Percentiles rank a stretch among this genome's conserved stretches.
These are phyloP conservation scores for Romanogobio albipinnatus DNA, from an alignment of 2,113 vertebrate genomes.

Conservation along the genomic window DNA sequence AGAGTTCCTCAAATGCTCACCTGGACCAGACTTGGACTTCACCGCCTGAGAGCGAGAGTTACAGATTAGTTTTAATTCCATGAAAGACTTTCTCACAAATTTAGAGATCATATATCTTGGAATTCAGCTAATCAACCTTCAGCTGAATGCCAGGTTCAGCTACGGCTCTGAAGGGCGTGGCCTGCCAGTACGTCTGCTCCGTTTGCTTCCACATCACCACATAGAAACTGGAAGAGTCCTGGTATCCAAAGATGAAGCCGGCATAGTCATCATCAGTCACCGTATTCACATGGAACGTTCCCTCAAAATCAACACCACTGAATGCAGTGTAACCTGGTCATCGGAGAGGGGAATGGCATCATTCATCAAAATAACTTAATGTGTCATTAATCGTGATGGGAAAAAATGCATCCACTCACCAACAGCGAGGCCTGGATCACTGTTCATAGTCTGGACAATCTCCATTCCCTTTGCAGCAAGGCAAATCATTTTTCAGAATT, in stretches of 20 bases:
- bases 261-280: slow-evolving; percentile 97
- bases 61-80: background rate
- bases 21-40: slow-evolving; percentile 93
- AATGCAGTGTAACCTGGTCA: slow-evolving; percentile 95
- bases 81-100: background rate
- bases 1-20: slow-evolving; percentile 94
- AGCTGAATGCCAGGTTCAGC: slow-evolving; percentile 98
- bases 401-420: slow-evolving; percentile 76
- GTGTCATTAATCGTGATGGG: background rate
- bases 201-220: slow-evolving; percentile 99
- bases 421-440: slow-evolving; percentile 96
- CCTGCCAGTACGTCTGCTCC: slow-evolving; percentile 99
- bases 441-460: slow-evolving; percentile 99
- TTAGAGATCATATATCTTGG: background rate
- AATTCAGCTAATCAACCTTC: slow-evolving; percentile 79
- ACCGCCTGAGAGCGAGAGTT: slow-evolving; percentile 81
- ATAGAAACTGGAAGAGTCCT: slow-evolving; percentile 98
- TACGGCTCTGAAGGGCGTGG: slow-evolving; percentile 94
- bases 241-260: slow-evolving; percentile 98
- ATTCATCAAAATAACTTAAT: background rate
- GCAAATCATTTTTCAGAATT: background rate
- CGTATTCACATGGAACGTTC: slow-evolving; percentile 97
- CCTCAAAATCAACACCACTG: slow-evolving; percentile 98
- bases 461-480: slow-evolving; percentile 89
- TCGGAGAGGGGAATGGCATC: background rate